phyloP scores from a whole-genome alignment of 2,888 invertebrate species.

The Chalcosyrphus nemorum region DNA sequence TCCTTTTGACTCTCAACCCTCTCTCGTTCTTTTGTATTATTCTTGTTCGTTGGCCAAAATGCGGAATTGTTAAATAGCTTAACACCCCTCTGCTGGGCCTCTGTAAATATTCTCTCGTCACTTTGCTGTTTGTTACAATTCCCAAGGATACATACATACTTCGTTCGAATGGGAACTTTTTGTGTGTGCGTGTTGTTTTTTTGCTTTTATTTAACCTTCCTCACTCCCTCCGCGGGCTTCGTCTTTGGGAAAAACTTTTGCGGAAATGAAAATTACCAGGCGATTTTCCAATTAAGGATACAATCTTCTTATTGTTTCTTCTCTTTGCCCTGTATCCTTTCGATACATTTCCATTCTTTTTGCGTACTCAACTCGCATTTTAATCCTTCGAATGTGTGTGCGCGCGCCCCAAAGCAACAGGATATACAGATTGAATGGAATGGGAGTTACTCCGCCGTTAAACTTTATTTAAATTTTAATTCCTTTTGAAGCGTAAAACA shows the following conservation, averaged over 20 bases:
- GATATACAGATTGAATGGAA: slow-evolving; percentile 8
- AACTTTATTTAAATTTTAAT: slow-evolving; percentile 73
- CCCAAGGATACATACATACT: slow-evolving; percentile 64
- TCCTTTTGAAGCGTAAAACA: slow-evolving; percentile 42
- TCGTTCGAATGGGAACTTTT: slow-evolving; percentile 44
- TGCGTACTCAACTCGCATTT: slow-evolving; percentile 21
- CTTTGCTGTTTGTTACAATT: slow-evolving; percentile 61
- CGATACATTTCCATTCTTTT: slow-evolving; percentile 28
- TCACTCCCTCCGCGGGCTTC: background rate
- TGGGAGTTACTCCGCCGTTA: slow-evolving; percentile 37
- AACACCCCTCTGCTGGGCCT: slow-evolving; percentile 47
- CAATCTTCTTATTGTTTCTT: slow-evolving; percentile 69
- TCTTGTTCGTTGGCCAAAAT: slow-evolving; percentile 73
- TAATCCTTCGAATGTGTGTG: slow-evolving; percentile 44
- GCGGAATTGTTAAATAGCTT: slow-evolving; percentile 73
- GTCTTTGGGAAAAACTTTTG: slow-evolving; percentile 45
- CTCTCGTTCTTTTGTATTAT: slow-evolving; percentile 56
- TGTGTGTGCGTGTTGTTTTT: slow-evolving; percentile 9
- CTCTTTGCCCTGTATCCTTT: slow-evolving; percentile 23
- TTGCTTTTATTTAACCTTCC: background rate
- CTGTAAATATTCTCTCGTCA: slow-evolving; percentile 64
- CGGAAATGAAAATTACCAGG: slow-evolving; percentile 69
- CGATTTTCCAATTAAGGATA: slow-evolving; percentile 73
- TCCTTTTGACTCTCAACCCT: slow-evolving; percentile 27
- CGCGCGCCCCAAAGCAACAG: slow-evolving; percentile 47